These are phyloP conservation scores for Hemaris fuciformis DNA, from an alignment of 2,888 invertebrate genomes.

Conservation along the genomic window DNA sequence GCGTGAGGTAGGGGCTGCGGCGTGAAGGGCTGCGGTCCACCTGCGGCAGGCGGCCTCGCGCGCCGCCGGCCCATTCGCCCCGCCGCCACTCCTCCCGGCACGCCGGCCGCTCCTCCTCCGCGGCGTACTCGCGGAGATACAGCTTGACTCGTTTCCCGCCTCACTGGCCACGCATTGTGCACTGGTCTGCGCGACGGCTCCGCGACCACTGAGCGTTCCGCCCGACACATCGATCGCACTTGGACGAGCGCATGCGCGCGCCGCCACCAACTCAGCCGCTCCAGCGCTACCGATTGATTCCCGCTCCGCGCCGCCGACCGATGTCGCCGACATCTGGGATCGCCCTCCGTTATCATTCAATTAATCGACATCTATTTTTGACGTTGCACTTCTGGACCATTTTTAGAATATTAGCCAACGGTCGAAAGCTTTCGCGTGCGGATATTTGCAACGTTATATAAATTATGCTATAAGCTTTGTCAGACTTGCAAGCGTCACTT, in stretches of 20 bases:
- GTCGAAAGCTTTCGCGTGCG: background rate
- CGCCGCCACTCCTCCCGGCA: constrained; percentile 79
- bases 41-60: constrained; percentile 88
- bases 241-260: constrained; percentile 53
- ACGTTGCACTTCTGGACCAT: constrained; percentile 2
- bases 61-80: constrained; percentile 67
- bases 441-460: background rate
- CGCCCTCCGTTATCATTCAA: constrained; percentile 27
- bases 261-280: constrained; percentile 47
- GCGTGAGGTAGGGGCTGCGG: constrained; percentile 89
- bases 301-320: constrained; percentile 24
- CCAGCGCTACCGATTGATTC: constrained; percentile 55
- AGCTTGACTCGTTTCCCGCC: constrained; percentile 77
- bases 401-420: background rate
- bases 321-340: constrained; percentile 3
- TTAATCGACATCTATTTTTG: constrained; percentile 31
- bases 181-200: constrained; percentile 71
- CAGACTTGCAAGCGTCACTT: background rate
- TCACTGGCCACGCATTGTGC: constrained; percentile 72
- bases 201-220: constrained; percentile 74
- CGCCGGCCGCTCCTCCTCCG: constrained; percentile 79
- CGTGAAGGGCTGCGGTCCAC: constrained; percentile 95
- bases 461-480: background rate
- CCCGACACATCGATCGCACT: constrained; percentile 64
- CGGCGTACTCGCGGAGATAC: constrained; percentile 81